A percentile compares a stretch with the other conserved stretches of the same genome.
Evolutionary conservation across 2,113 vertebrate species (phyloP).

Genomic region (Petromus typicus): DNA sequence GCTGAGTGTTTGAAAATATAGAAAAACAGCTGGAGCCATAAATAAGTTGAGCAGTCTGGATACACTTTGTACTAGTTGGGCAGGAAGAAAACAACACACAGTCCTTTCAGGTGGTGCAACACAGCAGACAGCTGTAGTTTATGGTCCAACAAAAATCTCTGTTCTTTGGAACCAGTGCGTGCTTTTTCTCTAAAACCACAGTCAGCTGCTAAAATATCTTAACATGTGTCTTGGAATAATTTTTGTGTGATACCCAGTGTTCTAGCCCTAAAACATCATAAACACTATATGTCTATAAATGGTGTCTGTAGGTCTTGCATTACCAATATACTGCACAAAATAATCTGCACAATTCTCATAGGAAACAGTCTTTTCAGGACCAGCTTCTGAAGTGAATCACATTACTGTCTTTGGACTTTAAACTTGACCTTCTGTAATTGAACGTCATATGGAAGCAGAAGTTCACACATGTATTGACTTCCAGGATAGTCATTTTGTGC

Average conservation of each 20-base stretch:
- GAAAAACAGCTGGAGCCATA: slow-evolving; percentile 53
- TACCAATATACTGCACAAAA: slow-evolving; percentile 1
- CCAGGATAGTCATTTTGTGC: slow-evolving; percentile 46
- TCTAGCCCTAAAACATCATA: slow-evolving; percentile 55
- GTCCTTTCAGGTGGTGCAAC: slow-evolving; percentile 60
- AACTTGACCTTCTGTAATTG: slow-evolving; percentile 55
- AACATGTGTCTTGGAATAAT: slow-evolving; percentile 69
- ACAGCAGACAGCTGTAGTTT: slow-evolving; percentile 50
- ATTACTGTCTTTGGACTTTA: slow-evolving; percentile 39
- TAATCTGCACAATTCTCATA: slow-evolving; percentile 22
- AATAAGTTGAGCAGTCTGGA: not conserved
- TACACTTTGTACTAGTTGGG: slow-evolving; percentile 45
- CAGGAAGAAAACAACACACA: slow-evolving; percentile 41
- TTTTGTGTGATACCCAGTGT: slow-evolving; percentile 47
- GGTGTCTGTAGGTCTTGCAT: not conserved
- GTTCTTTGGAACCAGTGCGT: slow-evolving; percentile 52
- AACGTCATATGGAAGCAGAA: not conserved
- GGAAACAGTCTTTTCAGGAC: not conserved
- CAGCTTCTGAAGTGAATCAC: slow-evolving; percentile 35
- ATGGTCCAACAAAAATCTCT: slow-evolving; percentile 34
- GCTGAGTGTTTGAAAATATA: not conserved
- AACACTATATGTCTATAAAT: slow-evolving; percentile 29
- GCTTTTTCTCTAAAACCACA: slow-evolving; percentile 62
- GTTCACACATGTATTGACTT: slow-evolving; percentile 46
- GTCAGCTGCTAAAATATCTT: slow-evolving; percentile 71